Evolutionary conservation across 2,888 invertebrate genomes (phyloP), one percentile per base, ranked within the genome.

Genomic region (Hirtodrosophila confusa): DNA sequence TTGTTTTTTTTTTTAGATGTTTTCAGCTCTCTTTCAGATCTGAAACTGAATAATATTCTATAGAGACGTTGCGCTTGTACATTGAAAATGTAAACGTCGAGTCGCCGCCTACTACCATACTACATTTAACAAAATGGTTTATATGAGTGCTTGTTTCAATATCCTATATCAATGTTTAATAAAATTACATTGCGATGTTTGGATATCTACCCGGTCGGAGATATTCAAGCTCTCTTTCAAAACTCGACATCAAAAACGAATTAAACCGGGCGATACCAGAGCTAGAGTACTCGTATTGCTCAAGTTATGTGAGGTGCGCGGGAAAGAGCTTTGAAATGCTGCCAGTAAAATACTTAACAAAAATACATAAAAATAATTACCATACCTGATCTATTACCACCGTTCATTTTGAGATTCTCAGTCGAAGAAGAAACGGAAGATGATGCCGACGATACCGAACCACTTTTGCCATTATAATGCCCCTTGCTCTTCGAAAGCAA

Each of bases 361-460:
- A 41, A 23, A 10, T 8, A 6, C 23, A 5, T 3, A 23, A 4
- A 37, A 12, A 2, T 10, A 1, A 5, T 12, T 1, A 23, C 8
- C 75, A 78, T 69, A 91, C 91, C 91, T 89, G 89, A 84, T 88
- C 90, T 89, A 17, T 17, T 17, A 40, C 80, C 76, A 48, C 89
- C 90, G 82, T 91, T 91, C 58, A 89, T 90, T 64, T 89, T 89
- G 11, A 90, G 78, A 69, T 91, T 91, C 68, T 90, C 90, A 80
- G 90, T 90, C 55, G 91, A 90, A 54, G 91, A 91, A 27, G 91
- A 90, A 33, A 90, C 88, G 65, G 91, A 91, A 60, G 91, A 91
- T 58, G 91, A 89, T 56, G 90, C 82, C 70, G 91, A 90, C 39
- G 90, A 89, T 12, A 89, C 89, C 51, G 90, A 89, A 67, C 90